Conservation (phyloP, 2,888 invertebrate genomes). For the Allolobophora icterica region DNA sequence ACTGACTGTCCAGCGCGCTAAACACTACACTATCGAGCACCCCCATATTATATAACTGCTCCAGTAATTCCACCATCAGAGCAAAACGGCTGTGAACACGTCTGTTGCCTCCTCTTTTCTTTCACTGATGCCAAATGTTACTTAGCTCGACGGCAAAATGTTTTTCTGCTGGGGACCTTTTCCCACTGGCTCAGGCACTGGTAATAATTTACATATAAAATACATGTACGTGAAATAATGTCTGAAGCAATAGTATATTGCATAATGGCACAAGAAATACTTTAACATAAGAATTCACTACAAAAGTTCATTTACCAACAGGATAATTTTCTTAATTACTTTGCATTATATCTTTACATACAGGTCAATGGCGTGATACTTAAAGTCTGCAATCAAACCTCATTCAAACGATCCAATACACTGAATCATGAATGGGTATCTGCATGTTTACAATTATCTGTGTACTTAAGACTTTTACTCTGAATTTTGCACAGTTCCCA, state of each 20-base stretch:
- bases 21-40: too few species aligned
- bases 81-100: too few species aligned
- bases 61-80: too few species aligned
- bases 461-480: background rate
- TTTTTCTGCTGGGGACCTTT: background rate
- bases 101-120: too few species aligned
- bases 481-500: background rate
- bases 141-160: too few species aligned
- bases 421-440: background rate
- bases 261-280: background rate
- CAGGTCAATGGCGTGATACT: background rate
- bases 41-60: too few species aligned
- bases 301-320: background rate
- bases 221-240: background rate
- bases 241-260: background rate
- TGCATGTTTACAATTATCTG: background rate
- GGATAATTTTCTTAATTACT: background rate
- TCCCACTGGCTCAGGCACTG: background rate
- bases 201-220: background rate
- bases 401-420: background rate
- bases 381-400: background rate
- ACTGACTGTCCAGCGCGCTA: too few species aligned
- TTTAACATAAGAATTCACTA: background rate
- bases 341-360: background rate
- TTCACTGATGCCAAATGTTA: too few species aligned